Percentiles rank a stretch among this genome's conserved stretches.
phyloP scores from a whole-genome alignment of 2,888 invertebrate species.

The Himalopsyche tibetana region DNA sequence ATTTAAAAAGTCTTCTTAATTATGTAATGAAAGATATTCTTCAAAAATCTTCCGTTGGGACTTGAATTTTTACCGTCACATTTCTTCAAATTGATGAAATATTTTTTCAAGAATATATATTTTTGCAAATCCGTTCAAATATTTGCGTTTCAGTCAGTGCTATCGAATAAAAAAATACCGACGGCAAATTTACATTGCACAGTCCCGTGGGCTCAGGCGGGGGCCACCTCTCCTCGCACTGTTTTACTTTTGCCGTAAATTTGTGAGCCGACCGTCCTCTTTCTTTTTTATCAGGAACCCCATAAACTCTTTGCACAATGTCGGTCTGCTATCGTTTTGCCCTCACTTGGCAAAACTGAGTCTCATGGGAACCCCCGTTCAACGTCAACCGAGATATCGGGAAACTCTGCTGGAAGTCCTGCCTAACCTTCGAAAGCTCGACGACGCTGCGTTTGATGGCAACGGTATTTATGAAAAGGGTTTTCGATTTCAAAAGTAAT shows the following conservation, averaged over 20 bases:
- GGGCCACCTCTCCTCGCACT: background rate
- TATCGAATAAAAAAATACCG: background rate
- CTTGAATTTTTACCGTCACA: background rate
- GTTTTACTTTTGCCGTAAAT: background rate
- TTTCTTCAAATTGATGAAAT: background rate
- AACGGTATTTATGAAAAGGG: conserved; percentile 21
- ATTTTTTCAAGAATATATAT: conserved; percentile 4
- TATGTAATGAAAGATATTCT: background rate
- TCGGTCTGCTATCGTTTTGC: conserved; percentile 70
- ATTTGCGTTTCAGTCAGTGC: conserved; percentile 47
- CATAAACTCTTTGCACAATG: conserved; percentile 68
- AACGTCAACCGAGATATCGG: conserved; percentile 69
- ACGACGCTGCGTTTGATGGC: conserved; percentile 67
- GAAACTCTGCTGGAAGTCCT: conserved; percentile 70
- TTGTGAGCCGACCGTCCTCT: conserved; percentile 9
- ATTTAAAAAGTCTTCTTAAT: too few relatives aligned
- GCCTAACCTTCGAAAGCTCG: conserved; percentile 71
- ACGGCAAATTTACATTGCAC: background rate
- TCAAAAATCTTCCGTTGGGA: background rate
- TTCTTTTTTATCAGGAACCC: conserved; percentile 68
- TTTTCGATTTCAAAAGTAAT: too few relatives aligned
- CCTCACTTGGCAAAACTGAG: conserved; percentile 69
- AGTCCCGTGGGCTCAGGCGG: conserved; percentile 4
- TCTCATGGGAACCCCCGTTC: conserved; percentile 72
- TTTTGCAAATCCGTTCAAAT: conserved; percentile 46